Evolutionary conservation across 2,888 invertebrate species (phyloP).

Genomic region (Elmis aenea): DNA sequence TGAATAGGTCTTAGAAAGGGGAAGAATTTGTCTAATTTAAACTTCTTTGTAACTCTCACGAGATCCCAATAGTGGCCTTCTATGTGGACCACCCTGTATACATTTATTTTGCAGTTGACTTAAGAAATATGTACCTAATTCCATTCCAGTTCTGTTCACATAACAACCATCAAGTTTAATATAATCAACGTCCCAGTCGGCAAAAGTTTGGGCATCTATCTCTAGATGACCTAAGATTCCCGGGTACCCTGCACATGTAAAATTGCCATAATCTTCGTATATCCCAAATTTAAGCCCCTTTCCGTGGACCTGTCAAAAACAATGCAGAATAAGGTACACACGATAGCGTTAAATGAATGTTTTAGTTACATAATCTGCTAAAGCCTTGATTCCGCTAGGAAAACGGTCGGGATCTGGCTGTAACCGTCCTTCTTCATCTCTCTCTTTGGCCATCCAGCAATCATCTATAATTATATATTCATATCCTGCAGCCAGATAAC

Average conservation of each 20-base stretch:
- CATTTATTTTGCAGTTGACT: too few species aligned
- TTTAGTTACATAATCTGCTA: slow-evolving; percentile 56
- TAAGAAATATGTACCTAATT: too few species aligned
- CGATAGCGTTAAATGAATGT: slow-evolving; percentile 2
- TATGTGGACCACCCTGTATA: too few species aligned
- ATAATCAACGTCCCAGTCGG: slow-evolving; percentile 76
- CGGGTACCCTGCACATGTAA: slow-evolving; percentile 75
- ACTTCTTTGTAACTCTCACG: too few species aligned
- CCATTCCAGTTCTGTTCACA: slow-evolving; percentile 54
- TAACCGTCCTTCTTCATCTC: slow-evolving; percentile 48
- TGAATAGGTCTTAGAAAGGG: too few species aligned
- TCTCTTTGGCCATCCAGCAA: slow-evolving; percentile 54
- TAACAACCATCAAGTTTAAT: slow-evolving; percentile 80
- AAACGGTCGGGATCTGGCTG: slow-evolving; percentile 55
- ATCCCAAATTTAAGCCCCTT: slow-evolving; percentile 75
- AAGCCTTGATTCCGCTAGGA: slow-evolving; percentile 56
- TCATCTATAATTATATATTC: slow-evolving; percentile 57
- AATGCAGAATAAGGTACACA: slow-evolving; percentile 38
- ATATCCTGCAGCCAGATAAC: slow-evolving; percentile 58
- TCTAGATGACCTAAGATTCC: slow-evolving; percentile 64
- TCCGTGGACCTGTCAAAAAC: slow-evolving; percentile 59
- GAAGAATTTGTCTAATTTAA: too few species aligned
- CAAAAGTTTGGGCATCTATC: slow-evolving; percentile 68
- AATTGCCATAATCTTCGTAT: slow-evolving; percentile 74
- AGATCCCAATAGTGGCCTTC: too few species aligned